Evolutionary conservation across 2,113 vertebrate species (phyloP).

Genomic region (Phrynosoma platyrhinos): DNA sequence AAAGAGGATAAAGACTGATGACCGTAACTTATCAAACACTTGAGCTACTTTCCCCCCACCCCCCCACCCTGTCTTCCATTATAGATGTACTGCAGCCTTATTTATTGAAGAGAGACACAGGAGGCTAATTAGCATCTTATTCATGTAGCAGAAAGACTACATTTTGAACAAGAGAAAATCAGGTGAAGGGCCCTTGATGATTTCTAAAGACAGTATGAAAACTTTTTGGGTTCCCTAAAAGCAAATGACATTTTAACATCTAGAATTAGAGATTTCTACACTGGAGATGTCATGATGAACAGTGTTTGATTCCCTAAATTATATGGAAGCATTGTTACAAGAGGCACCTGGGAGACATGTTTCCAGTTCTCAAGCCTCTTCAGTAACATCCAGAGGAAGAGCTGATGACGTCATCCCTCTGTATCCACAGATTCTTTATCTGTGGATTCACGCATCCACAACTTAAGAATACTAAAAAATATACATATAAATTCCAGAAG

Average conservation of each 20-base stretch:
- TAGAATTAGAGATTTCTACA: neutral
- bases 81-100: neutral
- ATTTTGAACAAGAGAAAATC: conserved; percentile 14
- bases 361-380: neutral
- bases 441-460: no score
- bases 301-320: neutral
- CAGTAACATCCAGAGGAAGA: neutral
- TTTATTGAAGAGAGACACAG: neutral
- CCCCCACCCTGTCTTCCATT: neutral
- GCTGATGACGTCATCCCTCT: no score
- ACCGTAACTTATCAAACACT: neutral
- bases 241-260: neutral
- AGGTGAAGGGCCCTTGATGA: neutral
- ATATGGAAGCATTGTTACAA: neutral
- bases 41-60: neutral
- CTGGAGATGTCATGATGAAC: neutral
- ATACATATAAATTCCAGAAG: no score
- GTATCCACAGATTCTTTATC: no score
- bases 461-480: no score
- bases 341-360: neutral
- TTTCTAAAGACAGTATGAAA: neutral
- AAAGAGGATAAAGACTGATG: neutral
- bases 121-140: neutral
- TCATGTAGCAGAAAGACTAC: neutral
- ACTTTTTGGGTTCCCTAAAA: conserved; percentile 1